These are phyloP conservation scores for Microtus pennsylvanicus DNA, from an alignment of 2,113 vertebrate species.

Conservation along the genomic window DNA sequence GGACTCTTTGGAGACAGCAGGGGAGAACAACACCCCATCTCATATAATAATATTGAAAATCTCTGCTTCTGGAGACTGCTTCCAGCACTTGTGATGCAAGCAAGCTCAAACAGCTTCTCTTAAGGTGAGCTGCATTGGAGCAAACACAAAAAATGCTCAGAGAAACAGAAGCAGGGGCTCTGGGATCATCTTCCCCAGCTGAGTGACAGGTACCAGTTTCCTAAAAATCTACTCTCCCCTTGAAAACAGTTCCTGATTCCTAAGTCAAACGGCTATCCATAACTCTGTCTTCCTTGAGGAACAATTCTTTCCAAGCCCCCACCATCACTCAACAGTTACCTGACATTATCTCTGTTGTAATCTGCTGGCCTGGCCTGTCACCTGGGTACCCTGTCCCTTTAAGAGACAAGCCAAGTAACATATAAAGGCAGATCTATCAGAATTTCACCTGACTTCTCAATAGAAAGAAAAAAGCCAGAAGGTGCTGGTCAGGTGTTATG, in stretches of 20 bases:
- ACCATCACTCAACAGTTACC: background rate
- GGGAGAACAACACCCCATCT: background rate
- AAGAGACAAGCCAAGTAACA: no score
- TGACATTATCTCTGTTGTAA: background rate
- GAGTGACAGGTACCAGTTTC: conserved; percentile 9
- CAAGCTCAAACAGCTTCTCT: background rate
- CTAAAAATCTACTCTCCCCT: background rate
- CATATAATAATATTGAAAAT: conserved; percentile 27
- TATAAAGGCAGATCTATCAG: no score
- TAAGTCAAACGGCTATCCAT: background rate
- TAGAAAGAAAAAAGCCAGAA: no score
- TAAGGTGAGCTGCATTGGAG: background rate
- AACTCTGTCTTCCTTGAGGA: background rate
- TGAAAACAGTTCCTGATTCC: background rate
- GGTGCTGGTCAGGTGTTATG: no score
- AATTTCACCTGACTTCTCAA: no score
- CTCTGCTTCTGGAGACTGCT: background rate
- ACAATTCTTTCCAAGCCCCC: background rate
- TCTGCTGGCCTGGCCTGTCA: no score
- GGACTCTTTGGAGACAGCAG: background rate
- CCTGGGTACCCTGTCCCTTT: no score
- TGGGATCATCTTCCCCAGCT: background rate
- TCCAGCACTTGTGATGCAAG: background rate
- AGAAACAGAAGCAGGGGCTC: background rate
- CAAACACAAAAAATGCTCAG: background rate